Evolutionary conservation across 2,113 vertebrate species (phyloP), one percentile per base, ranked within the genome.

Genomic region (Microtus montanus): DNA sequence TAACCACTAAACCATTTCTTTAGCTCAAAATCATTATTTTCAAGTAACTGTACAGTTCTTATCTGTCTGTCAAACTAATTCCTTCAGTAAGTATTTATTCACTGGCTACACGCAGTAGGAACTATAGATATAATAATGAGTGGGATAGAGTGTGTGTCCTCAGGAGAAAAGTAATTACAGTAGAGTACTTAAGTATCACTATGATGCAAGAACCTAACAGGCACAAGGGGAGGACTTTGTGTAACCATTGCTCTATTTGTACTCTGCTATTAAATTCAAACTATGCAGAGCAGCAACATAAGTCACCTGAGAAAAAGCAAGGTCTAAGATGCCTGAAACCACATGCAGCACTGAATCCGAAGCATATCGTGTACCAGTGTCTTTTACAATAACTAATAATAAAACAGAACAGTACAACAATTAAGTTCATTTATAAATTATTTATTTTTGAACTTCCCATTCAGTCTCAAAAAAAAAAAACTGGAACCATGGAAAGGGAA

Each of bases 41-140:
- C 38, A 95, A 89, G 75, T 74, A 77, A 28, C 64, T 90, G 35
- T 52, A 71, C 1, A 89, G n/a, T 75, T 94, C 41, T 58, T 91
- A 44, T 52, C 44, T 87, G 30, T 61, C n/a, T 41, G 71, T 93
- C 44, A 95, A 68, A 84, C 12, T 61, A 74, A 95, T 68, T 74
- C 13, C 86, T 49, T 89, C 79, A 83, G 41, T 61, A 71, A 89
- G 41, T 75, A 90, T 54, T 79, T 84, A 71, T 54, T 79, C 87
- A 66, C 74, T 79, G 63, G 74, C 54, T 87, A 70, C 13, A 90
- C 9, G 33, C 61, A 13, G 63, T 71, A 89, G 70, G 24, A 89
- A 52, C 7, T 47, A 49, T 35, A 86, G 44, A 28, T 30, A 89
- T 3, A 68, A 84, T 47, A 63, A 87, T 26, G 30, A 90, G 9